Percentiles rank a stretch among this genome's conserved stretches.
Evolutionary conservation across 2,113 vertebrate species (phyloP).

Genomic region (Pseudorectes ferrugineus): DNA sequence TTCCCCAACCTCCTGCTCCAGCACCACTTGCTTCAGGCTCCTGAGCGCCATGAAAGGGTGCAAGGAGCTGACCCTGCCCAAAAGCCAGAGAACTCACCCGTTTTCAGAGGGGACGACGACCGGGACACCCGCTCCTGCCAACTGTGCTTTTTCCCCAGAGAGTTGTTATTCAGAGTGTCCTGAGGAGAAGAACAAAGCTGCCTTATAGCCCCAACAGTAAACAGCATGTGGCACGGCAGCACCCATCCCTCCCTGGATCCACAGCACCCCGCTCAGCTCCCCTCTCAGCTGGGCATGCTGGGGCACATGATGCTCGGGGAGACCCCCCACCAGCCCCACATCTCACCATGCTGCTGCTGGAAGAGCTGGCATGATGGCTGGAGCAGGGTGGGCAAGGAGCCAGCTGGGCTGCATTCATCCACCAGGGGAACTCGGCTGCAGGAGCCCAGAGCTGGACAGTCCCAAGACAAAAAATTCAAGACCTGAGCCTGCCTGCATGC

Average conservation of each 20-base stretch:
- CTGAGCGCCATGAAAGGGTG: neutral
- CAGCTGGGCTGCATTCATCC: neutral
- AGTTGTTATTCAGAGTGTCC: conserved; percentile 99
- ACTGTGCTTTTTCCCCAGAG: conserved; percentile 96
- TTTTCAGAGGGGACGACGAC: conserved; percentile 91
- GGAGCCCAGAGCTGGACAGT: neutral
- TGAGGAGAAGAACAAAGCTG: conserved; percentile 72
- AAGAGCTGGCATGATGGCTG: neutral
- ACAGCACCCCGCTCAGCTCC: accelerated
- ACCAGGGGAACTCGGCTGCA: accelerated
- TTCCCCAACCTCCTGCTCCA: too few species aligned
- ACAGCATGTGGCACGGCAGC: conserved; percentile 14
- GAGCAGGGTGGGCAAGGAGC: neutral
- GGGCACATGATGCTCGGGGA: accelerated
- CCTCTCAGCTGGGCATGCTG: neutral
- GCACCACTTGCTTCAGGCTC: neutral
- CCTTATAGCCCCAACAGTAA: conserved; percentile 56
- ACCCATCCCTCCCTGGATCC: neutral
- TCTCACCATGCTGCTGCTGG: neutral
- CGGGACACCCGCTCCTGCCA: conserved; percentile 97
- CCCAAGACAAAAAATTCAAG: neutral
- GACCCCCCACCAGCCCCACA: neutral
- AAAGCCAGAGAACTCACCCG: conserved; percentile 76
- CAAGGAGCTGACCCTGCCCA: neutral
- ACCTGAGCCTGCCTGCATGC: neutral